Evolutionary conservation across 2,888 invertebrate species (phyloP).

Genomic region (Heliconius ethilla): DNA sequence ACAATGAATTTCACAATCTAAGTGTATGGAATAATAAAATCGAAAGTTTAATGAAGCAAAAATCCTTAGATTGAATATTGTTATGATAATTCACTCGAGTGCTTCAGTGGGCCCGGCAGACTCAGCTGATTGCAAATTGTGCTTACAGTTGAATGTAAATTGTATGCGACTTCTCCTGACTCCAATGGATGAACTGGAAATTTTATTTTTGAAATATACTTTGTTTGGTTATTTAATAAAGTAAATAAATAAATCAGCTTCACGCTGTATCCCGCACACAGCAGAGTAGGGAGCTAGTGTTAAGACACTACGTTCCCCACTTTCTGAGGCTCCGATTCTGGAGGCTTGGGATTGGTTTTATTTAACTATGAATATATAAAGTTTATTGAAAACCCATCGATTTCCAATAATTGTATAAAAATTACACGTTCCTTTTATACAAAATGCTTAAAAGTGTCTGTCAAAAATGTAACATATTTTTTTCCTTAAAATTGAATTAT

Average conservation of each 20-base stretch:
- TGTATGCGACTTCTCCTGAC: slow-evolving; percentile 62
- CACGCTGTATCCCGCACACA: too few species aligned
- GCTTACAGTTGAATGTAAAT: slow-evolving; percentile 73
- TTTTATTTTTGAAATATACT: slow-evolving; percentile 2
- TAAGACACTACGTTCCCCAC: too few species aligned
- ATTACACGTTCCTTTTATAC: background rate
- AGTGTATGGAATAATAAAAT: slow-evolving; percentile 14
- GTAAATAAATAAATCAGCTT: too few species aligned
- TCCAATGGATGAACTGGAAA: background rate
- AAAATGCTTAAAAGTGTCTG: background rate
- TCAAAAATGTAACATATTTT: slow-evolving; percentile 3
- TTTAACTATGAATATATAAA: too few species aligned
- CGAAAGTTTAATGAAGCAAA: slow-evolving; percentile 38
- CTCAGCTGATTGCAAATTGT: slow-evolving; percentile 77
- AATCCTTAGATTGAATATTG: slow-evolving; percentile 42
- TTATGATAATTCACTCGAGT: slow-evolving; percentile 45
- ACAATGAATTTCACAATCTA: background rate
- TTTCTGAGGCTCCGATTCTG: too few species aligned
- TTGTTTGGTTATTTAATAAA: background rate
- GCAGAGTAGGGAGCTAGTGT: too few species aligned
- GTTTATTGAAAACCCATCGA: background rate
- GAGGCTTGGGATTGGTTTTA: too few species aligned
- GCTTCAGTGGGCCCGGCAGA: slow-evolving; percentile 55
- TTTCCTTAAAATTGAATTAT: slow-evolving; percentile 13
- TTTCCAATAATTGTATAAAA: background rate